Conservation (phyloP, 35 echinoderm and acorn worm genomes). For the Apostichopus japonicus region DNA sequence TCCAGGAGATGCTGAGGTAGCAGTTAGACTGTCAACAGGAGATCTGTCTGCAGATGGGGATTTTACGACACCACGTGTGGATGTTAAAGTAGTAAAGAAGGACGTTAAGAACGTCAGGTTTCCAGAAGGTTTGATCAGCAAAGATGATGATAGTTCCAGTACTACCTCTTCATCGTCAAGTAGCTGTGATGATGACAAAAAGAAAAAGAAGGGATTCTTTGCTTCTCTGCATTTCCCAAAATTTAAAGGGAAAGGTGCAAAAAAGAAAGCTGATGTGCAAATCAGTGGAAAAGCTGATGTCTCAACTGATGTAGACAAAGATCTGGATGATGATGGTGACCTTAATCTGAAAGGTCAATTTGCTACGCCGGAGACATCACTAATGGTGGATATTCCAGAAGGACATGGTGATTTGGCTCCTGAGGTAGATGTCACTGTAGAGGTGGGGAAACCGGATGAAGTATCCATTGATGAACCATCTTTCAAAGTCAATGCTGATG, state of each 20-base stretch:
- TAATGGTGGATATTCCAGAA: neutral
- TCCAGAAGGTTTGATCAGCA: neutral
- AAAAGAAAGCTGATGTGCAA: neutral
- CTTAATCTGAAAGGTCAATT: neutral
- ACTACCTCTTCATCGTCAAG: neutral
- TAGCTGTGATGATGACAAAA: neutral
- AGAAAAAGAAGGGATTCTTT: slow-evolving; percentile 50
- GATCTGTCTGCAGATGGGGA: neutral
- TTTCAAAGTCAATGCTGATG: neutral
- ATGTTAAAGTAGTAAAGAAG: neutral
- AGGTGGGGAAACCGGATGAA: neutral
- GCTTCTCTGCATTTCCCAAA: slow-evolving; percentile 10
- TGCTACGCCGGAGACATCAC: too few species aligned
- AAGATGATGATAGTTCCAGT: neutral
- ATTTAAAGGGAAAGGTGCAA: slow-evolving; percentile 27
- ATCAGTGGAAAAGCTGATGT: neutral
- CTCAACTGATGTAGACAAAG: neutral
- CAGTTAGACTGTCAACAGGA: neutral
- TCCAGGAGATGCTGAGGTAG: neutral
- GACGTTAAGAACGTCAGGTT: neutral
- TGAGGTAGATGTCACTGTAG: neutral
- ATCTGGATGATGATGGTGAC: neutral
- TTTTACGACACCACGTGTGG: neutral
- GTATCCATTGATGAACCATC: neutral
- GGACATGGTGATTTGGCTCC: neutral